phyloP scores from a whole-genome alignment of 2,113 vertebrate species.

The Gallinago media region DNA sequence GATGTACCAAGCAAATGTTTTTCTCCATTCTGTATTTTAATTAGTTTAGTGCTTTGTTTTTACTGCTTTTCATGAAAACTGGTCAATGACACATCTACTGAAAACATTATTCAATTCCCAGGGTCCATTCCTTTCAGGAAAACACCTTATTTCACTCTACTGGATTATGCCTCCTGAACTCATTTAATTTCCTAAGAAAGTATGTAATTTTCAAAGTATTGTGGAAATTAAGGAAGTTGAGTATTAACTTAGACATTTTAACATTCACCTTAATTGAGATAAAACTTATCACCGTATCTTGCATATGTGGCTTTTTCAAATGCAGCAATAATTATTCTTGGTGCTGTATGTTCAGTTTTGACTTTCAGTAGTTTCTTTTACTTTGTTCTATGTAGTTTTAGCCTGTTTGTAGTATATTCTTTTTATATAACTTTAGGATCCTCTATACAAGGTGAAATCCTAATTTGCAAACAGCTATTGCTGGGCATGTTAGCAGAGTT shows the following conservation, averaged over 20 bases:
- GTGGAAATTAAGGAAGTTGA: background rate
- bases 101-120: background rate
- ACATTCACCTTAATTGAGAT: slow-evolving; percentile 18
- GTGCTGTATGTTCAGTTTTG: background rate
- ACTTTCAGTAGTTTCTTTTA: background rate
- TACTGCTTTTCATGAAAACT: background rate
- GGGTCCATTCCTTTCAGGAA: background rate
- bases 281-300: slow-evolving; percentile 48
- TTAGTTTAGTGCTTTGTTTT: background rate
- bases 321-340: slow-evolving; percentile 36
- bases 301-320: slow-evolving; percentile 52
- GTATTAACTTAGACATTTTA: slow-evolving; percentile 11
- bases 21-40: background rate
- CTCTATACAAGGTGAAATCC: slow-evolving; percentile 50
- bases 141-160: background rate
- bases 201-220: background rate
- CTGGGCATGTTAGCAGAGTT: slow-evolving; percentile 46
- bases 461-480: slow-evolving; percentile 67
- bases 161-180: background rate
- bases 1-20: background rate
- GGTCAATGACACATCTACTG: background rate
- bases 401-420: slow-evolving; percentile 36
- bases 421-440: slow-evolving; percentile 57
- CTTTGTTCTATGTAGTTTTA: slow-evolving; percentile 26
- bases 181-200: background rate